These are phyloP conservation scores for Lagopus leucura DNA, from an alignment of 2,113 vertebrate genomes.

Conservation along the genomic window DNA sequence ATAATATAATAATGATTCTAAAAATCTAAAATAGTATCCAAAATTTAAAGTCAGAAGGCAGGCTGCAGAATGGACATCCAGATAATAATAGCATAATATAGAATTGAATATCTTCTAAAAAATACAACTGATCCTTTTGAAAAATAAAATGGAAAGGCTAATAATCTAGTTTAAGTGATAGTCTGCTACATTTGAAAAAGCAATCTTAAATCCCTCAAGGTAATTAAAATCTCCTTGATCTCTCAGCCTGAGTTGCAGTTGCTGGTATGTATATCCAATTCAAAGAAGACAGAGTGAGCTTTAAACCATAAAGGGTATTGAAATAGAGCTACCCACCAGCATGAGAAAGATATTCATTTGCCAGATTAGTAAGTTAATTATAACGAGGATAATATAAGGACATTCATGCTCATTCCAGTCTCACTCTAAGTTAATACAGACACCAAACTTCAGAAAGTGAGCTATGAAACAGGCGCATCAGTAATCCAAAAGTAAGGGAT, in stretches of 20 bases:
- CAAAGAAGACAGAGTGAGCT: conserved; percentile 9
- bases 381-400: not conserved
- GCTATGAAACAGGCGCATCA: not conserved
- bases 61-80: not conserved
- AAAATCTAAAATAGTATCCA: conserved; percentile 5
- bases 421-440: not conserved
- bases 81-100: not conserved
- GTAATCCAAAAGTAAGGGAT: not conserved
- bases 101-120: conserved; percentile 31
- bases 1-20: not conserved
- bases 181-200: conserved; percentile 12
- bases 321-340: not conserved
- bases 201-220: conserved; percentile 24
- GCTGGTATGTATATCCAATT: not conserved
- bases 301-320: not conserved
- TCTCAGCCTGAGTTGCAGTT: not conserved
- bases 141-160: not conserved
- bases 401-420: not conserved
- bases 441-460: not conserved
- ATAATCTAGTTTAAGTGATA: conserved; percentile 1
- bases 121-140: conserved; percentile 17
- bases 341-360: not conserved
- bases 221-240: conserved; percentile 55
- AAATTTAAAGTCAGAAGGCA: conserved; percentile 40
- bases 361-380: conserved; percentile 27